phyloP scores from a whole-genome alignment of 2,113 vertebrate genomes.

The Nothocercus julius region DNA sequence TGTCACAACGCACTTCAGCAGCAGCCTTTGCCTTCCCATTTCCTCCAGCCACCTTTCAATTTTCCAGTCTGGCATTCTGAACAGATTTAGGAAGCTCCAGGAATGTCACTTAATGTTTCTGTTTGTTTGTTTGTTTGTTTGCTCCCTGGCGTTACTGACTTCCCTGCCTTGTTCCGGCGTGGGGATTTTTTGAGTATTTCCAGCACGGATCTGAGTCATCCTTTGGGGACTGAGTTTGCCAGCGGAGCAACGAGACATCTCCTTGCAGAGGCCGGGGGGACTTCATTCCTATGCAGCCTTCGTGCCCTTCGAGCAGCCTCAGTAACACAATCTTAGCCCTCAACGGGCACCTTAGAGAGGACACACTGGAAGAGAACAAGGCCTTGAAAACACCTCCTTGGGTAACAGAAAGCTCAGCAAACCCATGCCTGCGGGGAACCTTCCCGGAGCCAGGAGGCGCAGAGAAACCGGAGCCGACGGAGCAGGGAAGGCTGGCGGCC shows the following conservation, averaged over 20 bases:
- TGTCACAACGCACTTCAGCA: neutral
- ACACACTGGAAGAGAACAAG: neutral
- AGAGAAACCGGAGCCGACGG: neutral
- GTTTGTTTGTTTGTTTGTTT: too few species aligned
- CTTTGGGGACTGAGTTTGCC: neutral
- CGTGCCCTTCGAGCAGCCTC: neutral
- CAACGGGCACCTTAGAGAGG: neutral
- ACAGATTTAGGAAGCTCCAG: neutral
- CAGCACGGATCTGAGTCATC: neutral
- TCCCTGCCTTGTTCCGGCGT: neutral
- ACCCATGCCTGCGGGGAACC: neutral
- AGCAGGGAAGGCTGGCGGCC: too few species aligned
- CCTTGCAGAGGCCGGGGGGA: neutral
- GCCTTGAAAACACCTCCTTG: neutral
- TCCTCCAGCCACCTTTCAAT: neutral
- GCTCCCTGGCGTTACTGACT: neutral
- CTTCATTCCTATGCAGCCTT: neutral
- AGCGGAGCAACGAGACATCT: neutral
- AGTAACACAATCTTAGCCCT: neutral
- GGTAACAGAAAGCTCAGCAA: neutral
- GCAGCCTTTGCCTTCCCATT: neutral
- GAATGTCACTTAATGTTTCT: neutral
- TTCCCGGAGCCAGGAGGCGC: neutral
- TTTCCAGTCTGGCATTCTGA: neutral
- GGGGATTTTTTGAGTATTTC: neutral